Evolutionary conservation across 1,140 invertebrate species (phyloP).

Genomic region (Venturia canescens): DNA sequence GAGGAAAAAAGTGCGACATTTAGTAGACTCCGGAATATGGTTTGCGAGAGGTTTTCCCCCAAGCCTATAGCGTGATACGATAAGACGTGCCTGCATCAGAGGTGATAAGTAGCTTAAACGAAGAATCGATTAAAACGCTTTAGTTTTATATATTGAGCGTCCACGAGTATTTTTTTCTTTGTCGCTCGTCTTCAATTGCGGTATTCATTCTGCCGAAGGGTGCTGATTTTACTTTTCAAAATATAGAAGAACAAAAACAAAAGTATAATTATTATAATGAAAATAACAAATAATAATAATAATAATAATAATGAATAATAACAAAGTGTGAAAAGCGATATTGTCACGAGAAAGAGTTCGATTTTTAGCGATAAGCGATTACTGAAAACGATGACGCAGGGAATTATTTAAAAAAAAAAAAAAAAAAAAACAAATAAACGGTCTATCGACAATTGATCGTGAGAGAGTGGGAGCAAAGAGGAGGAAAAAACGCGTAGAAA

Average conservation of each 20-base stretch:
- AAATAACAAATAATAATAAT: slow-evolving; percentile 13
- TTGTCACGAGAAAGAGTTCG: slow-evolving; percentile 25
- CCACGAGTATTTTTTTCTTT: slow-evolving; percentile 60
- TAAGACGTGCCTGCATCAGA: slow-evolving; percentile 75
- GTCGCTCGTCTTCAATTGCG: slow-evolving; percentile 52
- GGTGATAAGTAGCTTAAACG: slow-evolving; percentile 66
- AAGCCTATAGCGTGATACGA: slow-evolving; percentile 76
- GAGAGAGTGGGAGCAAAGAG: neutral
- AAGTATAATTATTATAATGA: slow-evolving; percentile 13
- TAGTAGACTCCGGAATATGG: slow-evolving; percentile 54
- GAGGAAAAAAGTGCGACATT: slow-evolving; percentile 51
- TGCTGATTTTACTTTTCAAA: slow-evolving; percentile 41
- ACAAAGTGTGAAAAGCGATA: slow-evolving; percentile 1
- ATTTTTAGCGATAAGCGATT: slow-evolving; percentile 34
- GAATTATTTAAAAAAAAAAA: neutral
- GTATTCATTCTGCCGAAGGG: slow-evolving; percentile 46
- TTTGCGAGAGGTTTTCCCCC: slow-evolving; percentile 64
- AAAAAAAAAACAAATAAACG: neutral
- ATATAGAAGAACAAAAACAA: slow-evolving; percentile 2
- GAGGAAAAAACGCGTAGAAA: neutral
- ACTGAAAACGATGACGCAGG: neutral
- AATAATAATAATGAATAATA: neutral
- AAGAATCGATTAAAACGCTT: slow-evolving; percentile 64
- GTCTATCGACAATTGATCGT: neutral
- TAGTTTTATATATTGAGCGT: slow-evolving; percentile 72